phyloP scores from a whole-genome alignment of 2,113 vertebrate genomes.

The Polypterus senegalus region DNA sequence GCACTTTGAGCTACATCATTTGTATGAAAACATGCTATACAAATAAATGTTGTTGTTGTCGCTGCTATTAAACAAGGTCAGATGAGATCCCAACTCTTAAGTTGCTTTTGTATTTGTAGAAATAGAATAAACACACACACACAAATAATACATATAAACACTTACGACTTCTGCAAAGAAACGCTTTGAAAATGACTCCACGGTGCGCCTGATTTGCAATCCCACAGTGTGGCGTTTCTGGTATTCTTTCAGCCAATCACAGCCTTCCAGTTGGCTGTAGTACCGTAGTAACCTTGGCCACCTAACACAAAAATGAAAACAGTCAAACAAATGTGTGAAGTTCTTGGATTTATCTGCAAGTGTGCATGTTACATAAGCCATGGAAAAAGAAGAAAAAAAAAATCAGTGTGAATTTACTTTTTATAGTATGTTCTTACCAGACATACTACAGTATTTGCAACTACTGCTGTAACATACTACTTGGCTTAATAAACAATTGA shows the following conservation, averaged over 20 bases:
- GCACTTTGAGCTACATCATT: too few species aligned
- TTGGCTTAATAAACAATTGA: not conserved
- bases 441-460: too few species aligned
- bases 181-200: constrained; percentile 83
- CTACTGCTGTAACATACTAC: not conserved
- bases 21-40: too few species aligned
- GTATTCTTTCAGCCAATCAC: constrained; percentile 86
- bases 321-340: not conserved
- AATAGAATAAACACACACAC: too few species aligned
- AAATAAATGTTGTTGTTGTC: too few species aligned
- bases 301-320: constrained; percentile 35
- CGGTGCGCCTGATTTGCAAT: constrained; percentile 70
- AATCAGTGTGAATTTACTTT: too few species aligned
- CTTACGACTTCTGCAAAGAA: constrained; percentile 94
- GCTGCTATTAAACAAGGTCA: too few species aligned
- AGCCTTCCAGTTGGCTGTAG: constrained; percentile 70
- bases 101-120: too few species aligned
- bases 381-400: too few species aligned
- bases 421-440: too few species aligned
- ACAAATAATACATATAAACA: not conserved
- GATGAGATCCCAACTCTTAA: too few species aligned
- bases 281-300: constrained; percentile 87
- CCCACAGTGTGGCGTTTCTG: constrained; percentile 76
- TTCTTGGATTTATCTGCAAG: not conserved
- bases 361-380: too few species aligned